Conservation (phyloP, 2,888 invertebrate genomes). For the Julus scandinavius region DNA sequence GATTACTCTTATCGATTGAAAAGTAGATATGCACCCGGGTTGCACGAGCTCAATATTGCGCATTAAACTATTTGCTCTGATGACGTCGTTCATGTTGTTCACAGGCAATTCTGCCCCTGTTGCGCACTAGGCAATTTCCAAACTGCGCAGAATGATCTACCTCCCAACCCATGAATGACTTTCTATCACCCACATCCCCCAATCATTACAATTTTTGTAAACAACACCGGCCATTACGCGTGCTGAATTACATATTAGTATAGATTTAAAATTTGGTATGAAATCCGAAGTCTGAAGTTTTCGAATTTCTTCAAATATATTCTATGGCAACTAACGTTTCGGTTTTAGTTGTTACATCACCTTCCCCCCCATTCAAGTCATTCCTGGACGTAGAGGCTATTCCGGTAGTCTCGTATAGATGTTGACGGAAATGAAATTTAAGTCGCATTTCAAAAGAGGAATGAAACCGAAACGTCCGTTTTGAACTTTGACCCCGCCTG, state of each 20-base stretch:
- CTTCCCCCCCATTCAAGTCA: neutral
- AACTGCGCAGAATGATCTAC: neutral
- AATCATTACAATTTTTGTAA: neutral
- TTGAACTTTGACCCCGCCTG: conserved; percentile 19
- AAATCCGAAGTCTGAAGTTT: too few relatives aligned
- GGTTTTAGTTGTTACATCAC: neutral
- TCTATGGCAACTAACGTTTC: neutral
- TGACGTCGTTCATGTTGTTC: too few relatives aligned
- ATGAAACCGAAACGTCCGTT: conserved; percentile 5
- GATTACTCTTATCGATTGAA: too few relatives aligned
- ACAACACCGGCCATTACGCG: neutral
- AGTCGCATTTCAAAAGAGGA: neutral
- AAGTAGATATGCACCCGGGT: too few relatives aligned
- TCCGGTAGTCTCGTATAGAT: neutral
- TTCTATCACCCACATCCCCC: neutral
- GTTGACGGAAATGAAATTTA: conserved; percentile 28
- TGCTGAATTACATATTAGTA: neutral
- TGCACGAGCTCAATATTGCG: too few relatives aligned
- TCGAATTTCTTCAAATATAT: too few relatives aligned
- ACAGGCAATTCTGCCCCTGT: too few relatives aligned
- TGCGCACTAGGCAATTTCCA: too few relatives aligned
- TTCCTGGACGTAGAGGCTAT: neutral
- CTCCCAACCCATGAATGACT: conserved; percentile 13
- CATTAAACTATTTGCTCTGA: too few relatives aligned
- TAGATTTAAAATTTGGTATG: too few relatives aligned